Percentiles rank a stretch among this genome's conserved stretches.
These are phyloP conservation scores for Sialis fuliginosa DNA, from an alignment of 2,888 invertebrate species.

Conservation along the genomic window DNA sequence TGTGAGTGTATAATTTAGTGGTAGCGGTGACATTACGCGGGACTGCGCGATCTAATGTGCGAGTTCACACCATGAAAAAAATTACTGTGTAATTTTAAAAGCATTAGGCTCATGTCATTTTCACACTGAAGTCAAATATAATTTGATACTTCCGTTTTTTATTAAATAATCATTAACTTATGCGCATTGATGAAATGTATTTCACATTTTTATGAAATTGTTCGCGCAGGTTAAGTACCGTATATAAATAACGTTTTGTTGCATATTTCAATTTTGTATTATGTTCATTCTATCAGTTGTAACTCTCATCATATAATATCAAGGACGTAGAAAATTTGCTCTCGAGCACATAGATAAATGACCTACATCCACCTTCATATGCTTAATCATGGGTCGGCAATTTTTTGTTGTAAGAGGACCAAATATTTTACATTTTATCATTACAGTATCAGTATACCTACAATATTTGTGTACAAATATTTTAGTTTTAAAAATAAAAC, in stretches of 20 bases:
- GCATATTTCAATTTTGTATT: neutral
- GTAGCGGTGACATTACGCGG: too few relatives aligned
- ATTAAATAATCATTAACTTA: constrained; percentile 22
- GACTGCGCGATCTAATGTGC: too few relatives aligned
- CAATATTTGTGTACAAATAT: too few relatives aligned
- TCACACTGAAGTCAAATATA: constrained; percentile 24
- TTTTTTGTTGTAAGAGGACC: too few relatives aligned
- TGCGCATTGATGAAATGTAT: constrained; percentile 4
- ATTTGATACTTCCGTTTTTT: constrained; percentile 27
- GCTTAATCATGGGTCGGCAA: too few relatives aligned
- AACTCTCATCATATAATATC: neutral
- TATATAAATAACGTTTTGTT: neutral
- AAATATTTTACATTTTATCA: too few relatives aligned
- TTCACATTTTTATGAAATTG: too few relatives aligned
- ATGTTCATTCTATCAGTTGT: neutral
- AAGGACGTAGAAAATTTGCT: neutral
- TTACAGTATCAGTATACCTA: too few relatives aligned
- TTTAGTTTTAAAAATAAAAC: too few relatives aligned
- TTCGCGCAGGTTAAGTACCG: neutral
- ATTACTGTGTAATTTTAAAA: constrained; percentile 21
- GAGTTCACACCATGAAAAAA: neutral
- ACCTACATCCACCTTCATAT: too few relatives aligned
- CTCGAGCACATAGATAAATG: neutral
- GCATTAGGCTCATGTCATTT: constrained; percentile 23
- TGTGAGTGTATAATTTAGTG: neutral